Evolutionary conservation across 2,113 vertebrate species (phyloP), one percentile per base, ranked within the genome.

Genomic region (Tenebrosternarchus preto): DNA sequence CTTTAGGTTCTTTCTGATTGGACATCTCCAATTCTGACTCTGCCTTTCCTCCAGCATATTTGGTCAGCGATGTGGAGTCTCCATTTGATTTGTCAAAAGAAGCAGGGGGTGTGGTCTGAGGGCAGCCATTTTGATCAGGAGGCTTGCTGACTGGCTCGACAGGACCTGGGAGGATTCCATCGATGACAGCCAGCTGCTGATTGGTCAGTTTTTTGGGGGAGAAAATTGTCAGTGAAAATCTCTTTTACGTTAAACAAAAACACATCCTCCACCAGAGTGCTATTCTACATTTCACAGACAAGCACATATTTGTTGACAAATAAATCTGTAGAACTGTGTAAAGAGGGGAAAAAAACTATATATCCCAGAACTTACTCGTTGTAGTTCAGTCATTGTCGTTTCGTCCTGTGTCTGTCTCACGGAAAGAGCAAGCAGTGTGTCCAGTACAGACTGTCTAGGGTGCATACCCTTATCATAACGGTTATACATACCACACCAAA

Each of bases 401-500:
- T 94, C 89, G 71, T 93, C 86, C 1, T 89, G 82, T 50, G 43
- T 1, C 85, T 89, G 92, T 4, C 89, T 90, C 81, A 87, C 89
- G 4, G 80, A 3, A 60, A 90, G 91, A 74, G 86, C 72, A 0
- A 95, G 89, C 73, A 95, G 87, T 16, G 85, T 86, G 6, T 95
- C 91, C 87, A 95, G 36, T 0, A 94, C 82, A 6, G 86, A 86
- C 77, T 95, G 94, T 17, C 92, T 94, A 0, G 93, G 93, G 33
- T 95, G 94, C 87, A 95, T 91, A 20, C 92, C 93, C 85, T 90
- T 94, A 82, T 95, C 93, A 69, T 94, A 95, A 33, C 89, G 88
- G 24, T 94, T 95, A 80, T 95, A 95, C 93, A 95, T 94, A 33
- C 90, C 92, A 83, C 93, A 95, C 93, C 94, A 95, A 83, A 95